phyloP scores from a whole-genome alignment of 2,888 invertebrate species.

The Nomada fucata region DNA sequence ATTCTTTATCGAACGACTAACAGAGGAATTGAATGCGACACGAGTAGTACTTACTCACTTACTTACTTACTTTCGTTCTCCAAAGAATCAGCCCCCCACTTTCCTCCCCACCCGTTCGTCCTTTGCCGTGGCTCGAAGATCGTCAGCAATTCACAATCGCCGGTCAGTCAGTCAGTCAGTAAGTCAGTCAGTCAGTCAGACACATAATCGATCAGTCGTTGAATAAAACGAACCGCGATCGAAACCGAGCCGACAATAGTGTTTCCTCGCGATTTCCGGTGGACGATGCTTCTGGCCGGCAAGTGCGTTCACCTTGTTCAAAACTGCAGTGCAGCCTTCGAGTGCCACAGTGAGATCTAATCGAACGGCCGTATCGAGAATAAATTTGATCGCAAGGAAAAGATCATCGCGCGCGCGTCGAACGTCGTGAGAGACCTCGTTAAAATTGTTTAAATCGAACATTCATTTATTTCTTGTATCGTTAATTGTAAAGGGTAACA shows the following conservation, averaged over 20 bases:
- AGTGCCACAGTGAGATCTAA: not conserved
- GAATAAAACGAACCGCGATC: conserved; percentile 21
- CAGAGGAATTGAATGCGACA: conserved; percentile 43
- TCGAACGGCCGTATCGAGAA: not conserved
- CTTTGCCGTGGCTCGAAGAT: conserved; percentile 32
- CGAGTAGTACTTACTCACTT: conserved; percentile 25
- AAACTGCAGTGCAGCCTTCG: too few relatives aligned
- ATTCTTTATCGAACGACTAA: not conserved
- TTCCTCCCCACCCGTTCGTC: conserved; percentile 50
- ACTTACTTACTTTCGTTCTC: conserved; percentile 36
- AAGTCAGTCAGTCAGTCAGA: conserved; percentile 55
- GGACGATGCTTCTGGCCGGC: not conserved
- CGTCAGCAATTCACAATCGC: conserved; percentile 49
- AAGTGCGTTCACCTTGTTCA: conserved; percentile 16
- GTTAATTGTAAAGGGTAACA: not conserved
- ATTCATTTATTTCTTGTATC: not conserved
- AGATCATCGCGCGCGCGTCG: not conserved
- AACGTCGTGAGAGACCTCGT: not conserved
- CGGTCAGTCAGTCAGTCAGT: conserved; percentile 60
- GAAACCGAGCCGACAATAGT: not conserved
- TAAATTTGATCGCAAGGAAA: not conserved
- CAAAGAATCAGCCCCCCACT: conserved; percentile 25
- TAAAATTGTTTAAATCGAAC: not conserved
- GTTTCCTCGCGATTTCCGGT: not conserved
- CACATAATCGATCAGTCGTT: conserved; percentile 30